A percentile compares a stretch with the other conserved stretches of the same genome.
phyloP scores from a whole-genome alignment of 2,797 vertebrate species.

The Manis crassicaudata region DNA sequence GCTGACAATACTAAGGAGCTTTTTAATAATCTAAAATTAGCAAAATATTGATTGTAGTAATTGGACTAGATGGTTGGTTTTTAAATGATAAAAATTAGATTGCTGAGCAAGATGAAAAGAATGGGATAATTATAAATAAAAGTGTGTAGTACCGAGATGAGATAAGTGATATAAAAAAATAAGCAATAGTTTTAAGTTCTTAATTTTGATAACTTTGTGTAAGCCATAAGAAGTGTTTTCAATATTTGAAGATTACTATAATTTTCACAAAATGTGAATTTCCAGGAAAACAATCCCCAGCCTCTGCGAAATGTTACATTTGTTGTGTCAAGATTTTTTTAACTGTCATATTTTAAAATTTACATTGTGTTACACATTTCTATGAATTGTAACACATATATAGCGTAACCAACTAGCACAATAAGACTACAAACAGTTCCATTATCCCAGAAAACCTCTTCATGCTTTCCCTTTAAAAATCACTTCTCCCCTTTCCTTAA shows the following conservation, averaged over 20 bases:
- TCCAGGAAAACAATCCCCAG: background rate
- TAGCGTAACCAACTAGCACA: background rate
- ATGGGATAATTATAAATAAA: background rate
- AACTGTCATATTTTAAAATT: background rate
- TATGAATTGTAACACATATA: background rate
- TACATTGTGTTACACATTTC: background rate
- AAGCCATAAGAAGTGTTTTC: background rate
- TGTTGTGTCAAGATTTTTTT: background rate
- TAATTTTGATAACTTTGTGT: background rate
- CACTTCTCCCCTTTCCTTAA: background rate
- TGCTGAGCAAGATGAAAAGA: background rate
- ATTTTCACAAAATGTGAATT: background rate
- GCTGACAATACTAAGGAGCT: background rate
- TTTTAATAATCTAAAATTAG: constrained; percentile 11
- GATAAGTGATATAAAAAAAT: background rate
- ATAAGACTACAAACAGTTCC: background rate
- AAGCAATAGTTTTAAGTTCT: background rate
- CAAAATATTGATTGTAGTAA: background rate
- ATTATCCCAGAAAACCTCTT: background rate
- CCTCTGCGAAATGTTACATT: background rate
- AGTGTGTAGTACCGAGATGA: background rate
- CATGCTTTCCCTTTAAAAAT: background rate
- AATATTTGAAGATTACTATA: background rate
- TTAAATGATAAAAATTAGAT: constrained; percentile 34
- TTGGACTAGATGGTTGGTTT: background rate